These are phyloP conservation scores for Triplophysa yarkandensis DNA, from an alignment of 2,797 vertebrate species.

Conservation along the genomic window DNA sequence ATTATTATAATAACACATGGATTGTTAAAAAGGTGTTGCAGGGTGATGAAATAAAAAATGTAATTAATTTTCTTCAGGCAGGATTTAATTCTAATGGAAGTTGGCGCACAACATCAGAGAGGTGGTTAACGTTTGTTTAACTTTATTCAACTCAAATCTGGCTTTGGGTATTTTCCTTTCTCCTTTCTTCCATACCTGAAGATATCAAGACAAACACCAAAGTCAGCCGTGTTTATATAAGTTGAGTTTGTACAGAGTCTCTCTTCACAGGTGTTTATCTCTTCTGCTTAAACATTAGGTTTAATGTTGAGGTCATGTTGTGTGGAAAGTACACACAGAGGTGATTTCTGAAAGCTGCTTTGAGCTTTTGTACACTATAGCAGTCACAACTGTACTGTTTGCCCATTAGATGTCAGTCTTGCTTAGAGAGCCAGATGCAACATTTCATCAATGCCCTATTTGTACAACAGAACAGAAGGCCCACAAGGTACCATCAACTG, in stretches of 20 bases:
- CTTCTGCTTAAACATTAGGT: background rate
- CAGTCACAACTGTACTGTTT: constrained; percentile 4
- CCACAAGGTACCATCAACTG: background rate
- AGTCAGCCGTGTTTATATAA: constrained; percentile 23
- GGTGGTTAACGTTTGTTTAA: no score
- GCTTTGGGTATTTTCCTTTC: background rate
- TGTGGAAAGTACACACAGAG: background rate
- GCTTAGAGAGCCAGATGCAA: constrained; percentile 28
- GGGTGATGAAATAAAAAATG: no score
- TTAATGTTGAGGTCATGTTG: background rate
- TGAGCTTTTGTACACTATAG: background rate
- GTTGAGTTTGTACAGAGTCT: constrained; percentile 52
- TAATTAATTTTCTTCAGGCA: no score
- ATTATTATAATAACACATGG: no score
- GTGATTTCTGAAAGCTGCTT: background rate
- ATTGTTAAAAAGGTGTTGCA: no score
- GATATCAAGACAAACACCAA: constrained; percentile 31
- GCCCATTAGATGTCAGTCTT: constrained; percentile 61
- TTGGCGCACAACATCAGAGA: no score
- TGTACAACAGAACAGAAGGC: background rate
- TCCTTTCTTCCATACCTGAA: constrained; percentile 59
- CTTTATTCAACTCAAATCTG: background rate
- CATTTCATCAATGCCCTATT: no score
- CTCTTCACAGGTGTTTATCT: constrained; percentile 29
- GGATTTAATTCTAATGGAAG: no score